Base-by-base conservation (phyloP, 2,797 vertebrate species). In the Betta splendens region DNA sequence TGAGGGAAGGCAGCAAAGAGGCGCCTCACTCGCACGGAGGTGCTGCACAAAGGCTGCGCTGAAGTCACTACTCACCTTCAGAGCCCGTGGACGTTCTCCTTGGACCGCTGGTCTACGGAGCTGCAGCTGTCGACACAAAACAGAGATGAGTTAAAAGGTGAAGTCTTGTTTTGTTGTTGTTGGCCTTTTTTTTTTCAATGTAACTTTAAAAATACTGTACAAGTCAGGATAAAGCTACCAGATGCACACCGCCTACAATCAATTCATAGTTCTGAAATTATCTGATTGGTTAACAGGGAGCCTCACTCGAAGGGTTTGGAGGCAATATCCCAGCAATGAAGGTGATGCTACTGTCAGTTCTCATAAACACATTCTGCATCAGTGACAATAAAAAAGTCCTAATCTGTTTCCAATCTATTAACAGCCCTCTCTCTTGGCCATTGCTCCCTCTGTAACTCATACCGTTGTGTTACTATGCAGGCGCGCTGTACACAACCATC, bases 61-160 rank as follows among this genome's bases (percentile, higher is more conserved):
- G 16, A n/a, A 44, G 32, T 23, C 39, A 12, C 15, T 45, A 48
- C 84, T 77, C 48, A 89, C 87, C 74, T 56, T 50, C 23, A 67
- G 51, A 44, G 64, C 55, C 33, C 20, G 9, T 10, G 11, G 25
- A 38, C 58, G 35, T 21, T 65, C 62, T 69, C 52, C 18, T 58
- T 59, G 42, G 5, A 40, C 23, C 22, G 39, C 23, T 60, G 51
- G 35, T 63, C 47, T 40, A 42, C 42, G 54, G 42, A 45, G 22
- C 21, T 35, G 60, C 46, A 63, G 25, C 79, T 84, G 73, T 69
- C 5, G 52, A 79, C 20, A 76, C 4, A 73, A 42, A 78, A 47
- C 13, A 53, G 58, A 65, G 15, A 63, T 12, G 28, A 44, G 28
- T 49, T 54, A n/a, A 33, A 57, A 62, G 32, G 8, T 10, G 9